phyloP scores from a whole-genome alignment of 2,888 invertebrate species.

The Lasioglossum leucozonium region DNA sequence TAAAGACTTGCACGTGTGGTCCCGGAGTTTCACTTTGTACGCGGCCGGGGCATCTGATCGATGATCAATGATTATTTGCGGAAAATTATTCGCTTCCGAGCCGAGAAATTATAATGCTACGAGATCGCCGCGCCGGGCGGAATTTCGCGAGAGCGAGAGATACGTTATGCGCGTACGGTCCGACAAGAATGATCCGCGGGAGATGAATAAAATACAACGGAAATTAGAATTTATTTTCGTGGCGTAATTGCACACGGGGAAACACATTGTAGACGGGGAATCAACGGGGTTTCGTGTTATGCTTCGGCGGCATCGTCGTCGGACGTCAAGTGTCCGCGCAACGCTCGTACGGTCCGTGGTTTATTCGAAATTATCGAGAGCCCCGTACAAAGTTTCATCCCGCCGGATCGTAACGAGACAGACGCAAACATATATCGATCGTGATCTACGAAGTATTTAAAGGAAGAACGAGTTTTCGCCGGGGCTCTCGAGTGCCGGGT shows the following conservation, averaged over 20 bases:
- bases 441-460: constrained; percentile 6
- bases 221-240: constrained; percentile 16
- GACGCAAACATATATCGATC: constrained; percentile 13
- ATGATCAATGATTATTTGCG: constrained; percentile 48
- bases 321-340: background rate
- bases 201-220: constrained; percentile 7
- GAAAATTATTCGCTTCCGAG: constrained; percentile 35
- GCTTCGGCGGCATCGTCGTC: background rate
- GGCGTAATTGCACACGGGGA: background rate
- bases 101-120: constrained; percentile 33
- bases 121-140: background rate
- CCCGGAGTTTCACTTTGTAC: background rate
- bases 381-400: constrained; percentile 22
- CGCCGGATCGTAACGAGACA: constrained; percentile 25
- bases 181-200: background rate
- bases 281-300: constrained; percentile 6
- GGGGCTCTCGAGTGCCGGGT: background rate
- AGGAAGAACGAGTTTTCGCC: constrained; percentile 17
- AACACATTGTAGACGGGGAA: background rate
- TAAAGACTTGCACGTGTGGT: constrained; percentile 2
- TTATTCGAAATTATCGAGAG: constrained; percentile 19
- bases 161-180: background rate
- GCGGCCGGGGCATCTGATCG: constrained; percentile 16
- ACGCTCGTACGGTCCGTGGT: constrained; percentile 3
- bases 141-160: constrained; percentile 13